Percentiles rank a stretch among this genome's conserved stretches.
phyloP scores from a whole-genome alignment of 2,113 vertebrate genomes.

The Calidris pygmaea region DNA sequence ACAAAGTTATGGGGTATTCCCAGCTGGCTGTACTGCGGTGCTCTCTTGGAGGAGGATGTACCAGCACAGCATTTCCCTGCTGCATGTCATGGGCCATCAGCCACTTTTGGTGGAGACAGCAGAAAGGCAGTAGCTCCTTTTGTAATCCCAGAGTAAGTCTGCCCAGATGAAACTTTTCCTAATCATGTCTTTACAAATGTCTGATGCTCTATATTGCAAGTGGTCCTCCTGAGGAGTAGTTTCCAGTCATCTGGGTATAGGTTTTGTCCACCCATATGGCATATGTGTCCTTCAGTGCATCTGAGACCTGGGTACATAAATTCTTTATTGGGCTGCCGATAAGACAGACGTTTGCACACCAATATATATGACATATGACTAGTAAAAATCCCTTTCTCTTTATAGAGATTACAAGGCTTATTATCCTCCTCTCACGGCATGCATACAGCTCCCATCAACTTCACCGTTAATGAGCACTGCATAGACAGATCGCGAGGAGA shows the following conservation, averaged over 20 bases:
- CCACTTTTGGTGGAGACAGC: not conserved
- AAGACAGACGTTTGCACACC: not conserved
- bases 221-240: not conserved
- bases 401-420: conserved; percentile 38
- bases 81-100: accelerated
- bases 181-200: not conserved
- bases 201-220: not conserved
- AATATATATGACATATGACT: not conserved
- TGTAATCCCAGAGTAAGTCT: not conserved
- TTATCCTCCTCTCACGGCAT: conserved; percentile 18
- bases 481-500: not conserved
- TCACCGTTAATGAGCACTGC: conserved; percentile 26
- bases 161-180: not conserved
- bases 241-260: not conserved
- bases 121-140: not conserved
- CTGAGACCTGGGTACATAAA: not conserved
- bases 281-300: not conserved
- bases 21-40: not conserved
- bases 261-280: not conserved
- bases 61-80: not conserved
- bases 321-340: not conserved
- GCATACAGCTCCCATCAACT: conserved; percentile 28
- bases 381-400: conserved; percentile 30
- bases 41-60: not conserved
- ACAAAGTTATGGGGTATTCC: accelerated